A percentile compares a stretch with the other conserved stretches of the same genome.
phyloP scores from a whole-genome alignment of 2,888 invertebrate species.

The Aphidius colemani region DNA sequence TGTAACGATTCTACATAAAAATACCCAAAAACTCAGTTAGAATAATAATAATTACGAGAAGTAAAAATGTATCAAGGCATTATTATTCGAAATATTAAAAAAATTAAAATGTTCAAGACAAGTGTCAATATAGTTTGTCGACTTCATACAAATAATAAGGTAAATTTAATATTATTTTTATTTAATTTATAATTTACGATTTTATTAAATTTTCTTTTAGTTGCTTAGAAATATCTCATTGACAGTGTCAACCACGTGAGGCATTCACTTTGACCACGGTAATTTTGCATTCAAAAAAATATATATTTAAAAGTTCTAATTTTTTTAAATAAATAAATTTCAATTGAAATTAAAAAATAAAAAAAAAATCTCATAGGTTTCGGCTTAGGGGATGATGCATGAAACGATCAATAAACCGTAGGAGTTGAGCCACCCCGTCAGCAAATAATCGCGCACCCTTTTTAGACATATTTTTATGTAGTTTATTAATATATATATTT shows the following conservation, averaged over 20 bases:
- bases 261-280: conserved; percentile 42
- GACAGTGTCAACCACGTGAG: conserved; percentile 38
- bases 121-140: conserved; percentile 39
- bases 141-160: conserved; percentile 44
- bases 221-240: neutral
- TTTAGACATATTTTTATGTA: conserved; percentile 16
- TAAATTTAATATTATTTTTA: conserved; percentile 23
- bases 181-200: conserved; percentile 4
- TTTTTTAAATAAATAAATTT: too few relatives aligned
- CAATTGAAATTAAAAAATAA: neutral
- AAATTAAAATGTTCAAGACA: conserved; percentile 40
- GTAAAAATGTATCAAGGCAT: conserved; percentile 37
- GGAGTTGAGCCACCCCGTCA: conserved; percentile 29
- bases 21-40: too few relatives aligned
- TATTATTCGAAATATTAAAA: conserved; percentile 35
- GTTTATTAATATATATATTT: too few relatives aligned
- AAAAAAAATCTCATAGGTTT: conserved; percentile 22
- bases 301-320: conserved; percentile 30
- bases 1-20: too few relatives aligned
- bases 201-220: neutral
- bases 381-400: conserved; percentile 31
- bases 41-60: neutral
- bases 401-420: conserved; percentile 36
- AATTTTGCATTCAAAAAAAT: conserved; percentile 38
- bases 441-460: conserved; percentile 25